Evolutionary conservation across 1,140 invertebrate species (phyloP).

Genomic region (Cydia pomonella): DNA sequence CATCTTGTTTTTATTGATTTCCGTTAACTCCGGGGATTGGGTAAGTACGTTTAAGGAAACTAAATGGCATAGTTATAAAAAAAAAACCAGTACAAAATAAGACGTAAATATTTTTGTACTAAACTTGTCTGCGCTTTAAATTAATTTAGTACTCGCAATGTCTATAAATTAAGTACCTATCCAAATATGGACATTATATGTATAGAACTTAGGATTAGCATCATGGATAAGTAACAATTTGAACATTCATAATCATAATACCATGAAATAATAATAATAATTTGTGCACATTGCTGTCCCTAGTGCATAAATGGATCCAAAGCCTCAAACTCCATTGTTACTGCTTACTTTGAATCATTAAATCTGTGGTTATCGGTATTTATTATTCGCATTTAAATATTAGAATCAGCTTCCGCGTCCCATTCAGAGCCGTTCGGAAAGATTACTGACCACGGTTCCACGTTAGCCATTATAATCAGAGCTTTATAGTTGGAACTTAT

Average conservation of each 20-base stretch:
- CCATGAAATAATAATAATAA: neutral
- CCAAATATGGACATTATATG: neutral
- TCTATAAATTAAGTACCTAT: too few relatives aligned
- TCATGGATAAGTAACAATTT: neutral
- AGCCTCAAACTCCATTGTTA: slow-evolving; percentile 33
- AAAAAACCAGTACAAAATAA: too few relatives aligned
- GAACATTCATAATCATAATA: neutral
- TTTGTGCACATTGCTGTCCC: neutral
- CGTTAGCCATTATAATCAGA: neutral
- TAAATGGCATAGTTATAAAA: too few relatives aligned
- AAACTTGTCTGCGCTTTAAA: too few relatives aligned
- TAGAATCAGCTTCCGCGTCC: slow-evolving; percentile 49
- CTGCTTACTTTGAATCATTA: slow-evolving; percentile 42
- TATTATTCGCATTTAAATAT: slow-evolving; percentile 50
- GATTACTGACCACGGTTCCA: neutral
- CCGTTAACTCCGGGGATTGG: too few relatives aligned
- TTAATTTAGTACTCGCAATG: too few relatives aligned
- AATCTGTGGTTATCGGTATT: slow-evolving; percentile 43
- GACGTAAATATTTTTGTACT: too few relatives aligned
- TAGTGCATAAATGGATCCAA: neutral
- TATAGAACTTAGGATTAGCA: neutral
- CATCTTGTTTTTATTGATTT: too few relatives aligned
- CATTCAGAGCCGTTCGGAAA: slow-evolving; percentile 9
- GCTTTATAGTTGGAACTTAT: neutral
- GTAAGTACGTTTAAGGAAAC: too few relatives aligned